Evolutionary conservation across 1,140 invertebrate species (phyloP), one percentile per base, ranked within the genome.

Genomic region (Andricus grossulariae): DNA sequence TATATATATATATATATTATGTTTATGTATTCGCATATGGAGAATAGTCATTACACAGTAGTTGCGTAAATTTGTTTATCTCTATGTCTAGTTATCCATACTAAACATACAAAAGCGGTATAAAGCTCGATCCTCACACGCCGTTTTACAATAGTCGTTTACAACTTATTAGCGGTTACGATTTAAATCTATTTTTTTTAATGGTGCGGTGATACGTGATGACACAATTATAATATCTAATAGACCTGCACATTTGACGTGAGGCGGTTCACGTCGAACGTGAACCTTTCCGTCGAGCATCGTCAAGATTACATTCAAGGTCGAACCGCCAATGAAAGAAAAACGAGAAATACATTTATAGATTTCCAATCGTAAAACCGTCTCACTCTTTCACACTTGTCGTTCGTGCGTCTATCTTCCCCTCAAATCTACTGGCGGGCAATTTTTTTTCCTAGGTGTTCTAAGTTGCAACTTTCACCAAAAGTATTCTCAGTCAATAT

Each of bases 91-190:
- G 88, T 88, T 90, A 88, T 88, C 86, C 83, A 84, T 88, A 87
- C 90, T 88, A 91, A 88, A 90, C 88, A 89, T 90, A 90, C 85
- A 90, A 90, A 91, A 90, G 89, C 88, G 87, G 88, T 90, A 91
- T 88, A 90, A 91, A 90, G 89, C 89, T 91, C 89, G 89, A 88
- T 90, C 87, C 86, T 90, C 86, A 88, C 87, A 91, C 88, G 87
- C 88, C 86, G 83, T 88, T 85, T 83, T 83, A 83, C 82, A 83
- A 84, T 82, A 83, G 70, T 83, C 77, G 78, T 80, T 81, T 79
- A 79, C 72, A 72, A 45, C 71, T 78, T 80, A 83, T 82, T 82
- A 83, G 80, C 79, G 84, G 80, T 83, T 85, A 85, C 80, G 78
- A 82, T 80, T 83, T 77, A 18, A 74, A 66, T 66, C 60, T 66